Evolutionary conservation across 1,140 invertebrate genomes (phyloP).

Genomic region (Pomphorhynchus laevis): DNA sequence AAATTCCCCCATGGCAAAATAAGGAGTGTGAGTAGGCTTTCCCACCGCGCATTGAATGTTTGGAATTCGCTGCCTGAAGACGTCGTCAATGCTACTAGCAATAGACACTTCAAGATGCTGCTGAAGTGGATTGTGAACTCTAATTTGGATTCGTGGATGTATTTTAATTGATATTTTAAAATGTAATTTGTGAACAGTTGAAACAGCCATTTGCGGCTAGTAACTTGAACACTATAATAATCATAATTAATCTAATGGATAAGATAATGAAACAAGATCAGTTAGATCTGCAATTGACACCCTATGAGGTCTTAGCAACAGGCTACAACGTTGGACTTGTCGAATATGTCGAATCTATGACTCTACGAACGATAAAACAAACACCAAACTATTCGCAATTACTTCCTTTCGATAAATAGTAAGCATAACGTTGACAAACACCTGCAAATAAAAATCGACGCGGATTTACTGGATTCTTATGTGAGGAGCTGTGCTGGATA

Average conservation of each 20-base stretch:
- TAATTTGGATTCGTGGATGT: too few species aligned
- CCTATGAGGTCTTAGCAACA: conserved; percentile 63
- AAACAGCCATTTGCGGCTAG: too few species aligned
- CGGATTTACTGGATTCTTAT: conserved; percentile 87
- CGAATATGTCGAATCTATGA: conserved; percentile 67
- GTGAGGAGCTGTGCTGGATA: conserved; percentile 83
- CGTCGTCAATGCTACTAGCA: too few species aligned
- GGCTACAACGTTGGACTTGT: conserved; percentile 53
- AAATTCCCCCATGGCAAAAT: too few species aligned
- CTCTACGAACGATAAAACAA: conserved; percentile 66
- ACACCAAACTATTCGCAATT: conserved; percentile 29
- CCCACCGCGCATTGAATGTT: too few species aligned
- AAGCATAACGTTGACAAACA: conserved; percentile 22
- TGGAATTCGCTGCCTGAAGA: too few species aligned
- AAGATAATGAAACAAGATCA: conserved; percentile 33
- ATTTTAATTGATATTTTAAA: too few species aligned
- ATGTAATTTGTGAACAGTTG: too few species aligned
- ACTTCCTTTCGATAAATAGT: not conserved
- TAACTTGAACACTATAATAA: too few species aligned
- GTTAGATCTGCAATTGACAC: conserved; percentile 64
- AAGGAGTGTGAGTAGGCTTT: too few species aligned
- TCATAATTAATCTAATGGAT: conserved; percentile 96
- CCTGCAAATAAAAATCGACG: conserved; percentile 30
- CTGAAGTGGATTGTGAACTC: too few species aligned
- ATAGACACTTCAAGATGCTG: too few species aligned